phyloP scores from a whole-genome alignment of 2,888 invertebrate species.

The Caenorhabditis sp. region DNA sequence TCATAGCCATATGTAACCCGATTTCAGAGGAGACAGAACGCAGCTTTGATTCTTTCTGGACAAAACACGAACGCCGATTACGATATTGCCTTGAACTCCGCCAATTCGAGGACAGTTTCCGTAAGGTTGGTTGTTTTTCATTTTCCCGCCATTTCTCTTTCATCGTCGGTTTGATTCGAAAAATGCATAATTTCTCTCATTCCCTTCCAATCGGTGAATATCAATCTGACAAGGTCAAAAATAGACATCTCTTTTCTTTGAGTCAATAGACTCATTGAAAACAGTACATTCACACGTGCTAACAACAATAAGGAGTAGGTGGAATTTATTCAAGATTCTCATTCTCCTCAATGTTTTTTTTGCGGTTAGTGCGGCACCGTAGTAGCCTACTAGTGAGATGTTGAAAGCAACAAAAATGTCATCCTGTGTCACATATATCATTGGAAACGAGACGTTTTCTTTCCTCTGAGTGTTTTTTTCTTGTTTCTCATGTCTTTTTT shows the following conservation, averaged over 20 bases:
- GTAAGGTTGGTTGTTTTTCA: conserved; percentile 86
- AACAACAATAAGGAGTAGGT: neutral
- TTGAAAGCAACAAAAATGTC: conserved; percentile 54
- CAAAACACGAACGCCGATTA: conserved; percentile 92
- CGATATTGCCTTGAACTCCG: conserved; percentile 93
- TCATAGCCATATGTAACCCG: neutral
- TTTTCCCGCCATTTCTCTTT: conserved; percentile 5
- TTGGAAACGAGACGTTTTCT: conserved; percentile 42
- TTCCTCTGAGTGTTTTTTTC: conserved; percentile 16
- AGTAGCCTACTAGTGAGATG: conserved; percentile 17
- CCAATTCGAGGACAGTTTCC: conserved; percentile 95
- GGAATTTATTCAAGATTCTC: conserved; percentile 19
- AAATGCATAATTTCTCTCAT: conserved; percentile 17
- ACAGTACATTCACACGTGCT: conserved; percentile 35
- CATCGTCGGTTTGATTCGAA: conserved; percentile 13
- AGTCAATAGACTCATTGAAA: conserved; percentile 29
- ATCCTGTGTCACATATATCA: conserved; percentile 53
- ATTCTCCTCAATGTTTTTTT: conserved; percentile 2
- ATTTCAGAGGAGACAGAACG: conserved; percentile 87
- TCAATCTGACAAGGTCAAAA: conserved; percentile 52
- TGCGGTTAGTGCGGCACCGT: conserved; percentile 38
- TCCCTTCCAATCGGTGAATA: neutral
- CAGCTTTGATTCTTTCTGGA: conserved; percentile 96
- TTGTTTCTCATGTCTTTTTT: conserved; percentile 26
- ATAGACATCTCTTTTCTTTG: conserved; percentile 8